Percentiles rank a stretch among this genome's conserved stretches.
These are phyloP conservation scores for Stenotaenia linearis DNA, from an alignment of 2,888 invertebrate genomes.

Conservation along the genomic window DNA sequence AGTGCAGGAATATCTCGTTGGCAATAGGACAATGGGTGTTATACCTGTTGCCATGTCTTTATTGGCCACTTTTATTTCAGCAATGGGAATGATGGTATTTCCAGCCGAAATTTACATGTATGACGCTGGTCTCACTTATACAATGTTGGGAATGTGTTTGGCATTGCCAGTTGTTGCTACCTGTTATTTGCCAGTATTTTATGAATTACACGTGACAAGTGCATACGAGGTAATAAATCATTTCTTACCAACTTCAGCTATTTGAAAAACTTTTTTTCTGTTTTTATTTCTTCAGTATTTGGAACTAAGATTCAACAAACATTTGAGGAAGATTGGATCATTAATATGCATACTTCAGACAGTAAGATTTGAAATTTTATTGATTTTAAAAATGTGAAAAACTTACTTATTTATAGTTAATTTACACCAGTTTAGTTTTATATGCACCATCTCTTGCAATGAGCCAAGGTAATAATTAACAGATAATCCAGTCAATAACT, in stretches of 20 bases:
- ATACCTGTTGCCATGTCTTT: constrained; percentile 24
- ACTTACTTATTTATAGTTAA: constrained; percentile 26
- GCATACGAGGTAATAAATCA: constrained; percentile 27
- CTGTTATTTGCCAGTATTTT: constrained; percentile 29
- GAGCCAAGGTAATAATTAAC: constrained; percentile 29
- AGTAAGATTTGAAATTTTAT: not conserved
- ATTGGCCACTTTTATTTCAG: constrained; percentile 29
- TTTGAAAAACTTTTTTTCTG: not conserved
- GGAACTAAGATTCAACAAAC: constrained; percentile 31
- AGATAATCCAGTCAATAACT: not conserved
- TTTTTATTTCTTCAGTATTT: constrained; percentile 34
- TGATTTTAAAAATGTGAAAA: not conserved
- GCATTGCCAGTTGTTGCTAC: not conserved
- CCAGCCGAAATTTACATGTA: constrained; percentile 31
- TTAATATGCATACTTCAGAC: constrained; percentile 29
- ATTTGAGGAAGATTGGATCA: constrained; percentile 31
- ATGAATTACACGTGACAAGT: constrained; percentile 24
- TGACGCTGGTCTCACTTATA: not conserved
- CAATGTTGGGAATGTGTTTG: not conserved
- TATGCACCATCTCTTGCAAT: constrained; percentile 36
- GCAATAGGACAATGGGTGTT: constrained; percentile 28
- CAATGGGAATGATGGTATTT: constrained; percentile 21
- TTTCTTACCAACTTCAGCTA: too few species aligned
- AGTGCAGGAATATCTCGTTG: constrained; percentile 28
- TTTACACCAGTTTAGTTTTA: constrained; percentile 34